Evolutionary conservation across 2,888 invertebrate species (phyloP), one percentile per base, ranked within the genome.

Genomic region (Hanleya hanleyi): DNA sequence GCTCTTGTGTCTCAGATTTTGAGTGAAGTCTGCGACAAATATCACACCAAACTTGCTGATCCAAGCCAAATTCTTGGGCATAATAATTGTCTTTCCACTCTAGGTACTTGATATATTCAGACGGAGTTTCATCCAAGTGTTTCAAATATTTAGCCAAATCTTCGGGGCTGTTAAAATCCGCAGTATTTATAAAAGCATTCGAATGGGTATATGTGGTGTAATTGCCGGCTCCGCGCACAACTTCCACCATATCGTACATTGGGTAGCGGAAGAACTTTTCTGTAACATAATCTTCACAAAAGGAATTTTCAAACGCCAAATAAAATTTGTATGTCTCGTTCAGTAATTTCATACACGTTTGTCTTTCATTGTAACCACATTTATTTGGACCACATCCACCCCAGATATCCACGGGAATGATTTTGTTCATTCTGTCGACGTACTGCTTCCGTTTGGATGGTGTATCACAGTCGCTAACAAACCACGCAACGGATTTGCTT

Each of bases 381-480:
- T 94, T 94, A 80, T 95, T 93, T 32, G 94, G 93, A 35, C 97
- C 97, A 89, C 97, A 97, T 6, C 95, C 94, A 18, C 97, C 97
- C 91, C 96, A 97, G 82, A 97, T 96, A 89, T 97, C 97, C 12
- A 69, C 69, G 3, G 29, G 92, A 82, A 97, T 96, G 91, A 95
- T 92, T 90, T 96, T 96, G 80, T 94, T 93, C 69, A 97, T 65
- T 96, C 95, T 72, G 94, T 69, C 93, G 15, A 97, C 97, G 91
- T 95, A 97, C 81, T 95, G 94, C 77, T 97, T 92, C 18, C 97
- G 93, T 6, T 95, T 94, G 90, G 97, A 97, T 69, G 96, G 93
- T 2, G 97, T 96, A 79, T 95, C 96, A 89, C 97, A 97, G 91
- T 97, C 97, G 51, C 97, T 97, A 70, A 97, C 97, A 91, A 97